phyloP scores from a whole-genome alignment of 2,797 vertebrate species.

The Hemibagrus guttatus region DNA sequence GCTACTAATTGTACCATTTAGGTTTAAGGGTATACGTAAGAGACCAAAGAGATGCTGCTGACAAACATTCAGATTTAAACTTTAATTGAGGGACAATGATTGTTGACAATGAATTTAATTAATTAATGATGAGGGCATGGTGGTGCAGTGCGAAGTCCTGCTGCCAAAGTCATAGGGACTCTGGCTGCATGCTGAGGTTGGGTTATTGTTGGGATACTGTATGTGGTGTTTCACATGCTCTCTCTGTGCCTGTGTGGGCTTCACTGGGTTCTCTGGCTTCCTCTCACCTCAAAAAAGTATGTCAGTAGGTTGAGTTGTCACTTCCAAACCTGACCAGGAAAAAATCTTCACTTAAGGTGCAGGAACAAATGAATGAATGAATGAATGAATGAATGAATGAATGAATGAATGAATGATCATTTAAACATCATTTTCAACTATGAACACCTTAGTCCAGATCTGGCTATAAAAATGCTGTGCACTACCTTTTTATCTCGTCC shows the following conservation, averaged over 20 bases:
- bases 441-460: not conserved
- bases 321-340: not conserved
- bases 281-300: not conserved
- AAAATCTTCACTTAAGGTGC: not conserved
- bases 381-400: not conserved
- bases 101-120: not conserved
- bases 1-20: not conserved
- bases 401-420: not conserved
- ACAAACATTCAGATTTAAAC: not conserved
- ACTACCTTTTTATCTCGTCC: too few relatives aligned
- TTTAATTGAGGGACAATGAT: not conserved
- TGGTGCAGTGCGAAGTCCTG: not conserved
- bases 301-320: not conserved
- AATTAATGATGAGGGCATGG: not conserved
- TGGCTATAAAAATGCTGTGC: not conserved
- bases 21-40: not conserved
- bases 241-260: not conserved
- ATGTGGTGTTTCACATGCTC: not conserved
- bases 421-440: not conserved
- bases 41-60: not conserved
- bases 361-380: not conserved
- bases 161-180: not conserved
- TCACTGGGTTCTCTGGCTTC: not conserved
- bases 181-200: not conserved
- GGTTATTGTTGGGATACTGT: not conserved